Percentiles rank a stretch among this genome's conserved stretches.
Evolutionary conservation across 37 sponge, comb jelly and placozoan genomes (phyloP).

Genomic region (Dysidea cf. avara): DNA sequence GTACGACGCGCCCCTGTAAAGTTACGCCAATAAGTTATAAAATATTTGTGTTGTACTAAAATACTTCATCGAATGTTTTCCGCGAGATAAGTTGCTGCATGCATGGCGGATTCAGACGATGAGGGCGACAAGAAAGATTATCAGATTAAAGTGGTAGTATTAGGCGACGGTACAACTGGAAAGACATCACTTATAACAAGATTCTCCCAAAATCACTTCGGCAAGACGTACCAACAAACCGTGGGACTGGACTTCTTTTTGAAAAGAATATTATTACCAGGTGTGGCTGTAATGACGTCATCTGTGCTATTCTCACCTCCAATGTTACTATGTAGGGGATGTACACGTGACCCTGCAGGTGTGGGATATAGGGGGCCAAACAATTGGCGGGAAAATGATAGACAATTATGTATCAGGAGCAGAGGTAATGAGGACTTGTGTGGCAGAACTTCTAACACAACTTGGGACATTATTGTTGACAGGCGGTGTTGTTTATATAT

Average conservation of each 20-base stretch:
- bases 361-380: constrained; percentile 99
- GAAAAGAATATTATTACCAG: constrained; percentile 80
- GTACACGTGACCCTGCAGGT: constrained; percentile 85
- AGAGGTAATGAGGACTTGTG: constrained; percentile 64
- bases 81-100: not conserved
- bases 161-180: constrained; percentile 97
- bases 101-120: constrained; percentile 68
- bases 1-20: not conserved
- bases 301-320: not conserved
- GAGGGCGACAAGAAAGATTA: constrained; percentile 44
- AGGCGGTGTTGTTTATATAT: constrained; percentile 89
- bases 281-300: constrained; percentile 17
- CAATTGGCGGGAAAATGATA: constrained; percentile 94
- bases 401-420: constrained; percentile 92
- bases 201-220: constrained; percentile 87
- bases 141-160: constrained; percentile 86
- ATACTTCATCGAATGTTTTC: not conserved
- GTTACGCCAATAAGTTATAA: not conserved
- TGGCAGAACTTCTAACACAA: no score
- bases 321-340: constrained; percentile 42
- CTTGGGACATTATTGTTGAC: constrained; percentile 3
- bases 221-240: constrained; percentile 87
- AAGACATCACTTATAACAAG: constrained; percentile 83
- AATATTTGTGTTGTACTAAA: no score
- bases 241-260: constrained; percentile 96